Percentiles rank a stretch among this genome's conserved stretches.
Conservation (phyloP, 2,888 invertebrate genomes). For the Orgyia antiqua region DNA sequence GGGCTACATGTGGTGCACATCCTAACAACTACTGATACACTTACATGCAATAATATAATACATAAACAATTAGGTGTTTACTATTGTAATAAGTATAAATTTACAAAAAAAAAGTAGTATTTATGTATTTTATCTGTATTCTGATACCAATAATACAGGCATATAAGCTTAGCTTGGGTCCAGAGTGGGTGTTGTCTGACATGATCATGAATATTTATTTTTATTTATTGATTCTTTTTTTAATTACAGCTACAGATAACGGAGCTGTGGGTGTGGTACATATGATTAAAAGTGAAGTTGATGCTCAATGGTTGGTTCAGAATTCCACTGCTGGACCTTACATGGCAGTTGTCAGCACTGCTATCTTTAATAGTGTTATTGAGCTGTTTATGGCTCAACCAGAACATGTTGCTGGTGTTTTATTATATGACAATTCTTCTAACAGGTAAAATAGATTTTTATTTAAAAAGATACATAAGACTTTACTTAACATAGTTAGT, state of each 20-base stretch:
- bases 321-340: constrained; percentile 89
- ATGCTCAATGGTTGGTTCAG: constrained; percentile 84
- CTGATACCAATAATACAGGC: too few species aligned
- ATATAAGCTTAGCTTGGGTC: too few species aligned
- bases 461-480: neutral
- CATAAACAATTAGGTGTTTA: too few species aligned
- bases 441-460: constrained; percentile 40
- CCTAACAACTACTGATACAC: too few species aligned
- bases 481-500: neutral
- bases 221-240: too few species aligned
- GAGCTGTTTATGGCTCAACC: constrained; percentile 71
- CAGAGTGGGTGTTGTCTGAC: too few species aligned
- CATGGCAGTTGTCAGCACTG: constrained; percentile 83
- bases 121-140: too few species aligned
- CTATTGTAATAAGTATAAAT: too few species aligned
- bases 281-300: constrained; percentile 79
- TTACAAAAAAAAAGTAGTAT: too few species aligned
- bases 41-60: too few species aligned
- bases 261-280: constrained; percentile 93
- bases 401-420: constrained; percentile 80
- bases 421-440: constrained; percentile 76
- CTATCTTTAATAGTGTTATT: constrained; percentile 78
- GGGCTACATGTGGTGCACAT: too few species aligned
- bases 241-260: constrained; percentile 79
- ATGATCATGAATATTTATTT: too few species aligned